Percentiles rank a stretch among this genome's conserved stretches.
Conservation (phyloP, 92 coral and sea anemone species). For the Plumapathes pennacea region DNA sequence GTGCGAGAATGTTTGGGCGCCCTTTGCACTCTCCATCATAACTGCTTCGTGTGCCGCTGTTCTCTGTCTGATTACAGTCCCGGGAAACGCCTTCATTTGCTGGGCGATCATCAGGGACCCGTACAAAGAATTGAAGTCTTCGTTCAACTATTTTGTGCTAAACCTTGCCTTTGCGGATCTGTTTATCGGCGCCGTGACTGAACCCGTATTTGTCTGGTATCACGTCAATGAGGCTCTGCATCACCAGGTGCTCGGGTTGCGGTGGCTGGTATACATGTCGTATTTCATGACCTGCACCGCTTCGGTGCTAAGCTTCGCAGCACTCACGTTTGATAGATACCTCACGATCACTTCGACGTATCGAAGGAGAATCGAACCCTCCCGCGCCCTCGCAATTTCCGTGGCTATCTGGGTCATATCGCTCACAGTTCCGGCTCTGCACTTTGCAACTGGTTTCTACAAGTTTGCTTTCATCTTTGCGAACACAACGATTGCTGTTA, state of each 20-base stretch:
- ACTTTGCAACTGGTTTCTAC: constrained; percentile 55
- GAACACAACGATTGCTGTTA: constrained; percentile 47
- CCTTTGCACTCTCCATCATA: constrained; percentile 58
- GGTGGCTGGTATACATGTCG: constrained; percentile 59
- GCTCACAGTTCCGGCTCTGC: constrained; percentile 25
- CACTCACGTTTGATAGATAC: constrained; percentile 72
- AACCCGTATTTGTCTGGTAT: constrained; percentile 66
- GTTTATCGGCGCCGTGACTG: constrained; percentile 58
- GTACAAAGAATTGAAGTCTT: constrained; percentile 54
- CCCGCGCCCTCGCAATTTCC: constrained; percentile 27
- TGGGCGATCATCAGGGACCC: constrained; percentile 70
- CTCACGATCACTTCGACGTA: constrained; percentile 61
- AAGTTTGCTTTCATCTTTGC: constrained; percentile 61
- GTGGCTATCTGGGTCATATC: constrained; percentile 52
- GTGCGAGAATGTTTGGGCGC: constrained; percentile 60
- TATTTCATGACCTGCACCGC: constrained; percentile 74
- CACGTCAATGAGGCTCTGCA: constrained; percentile 62
- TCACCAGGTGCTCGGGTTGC: constrained; percentile 17
- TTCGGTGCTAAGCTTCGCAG: constrained; percentile 68
- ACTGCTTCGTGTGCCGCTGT: constrained; percentile 66
- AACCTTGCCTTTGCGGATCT: constrained; percentile 73
- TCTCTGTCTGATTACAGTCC: constrained; percentile 59
- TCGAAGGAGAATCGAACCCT: constrained; percentile 31
- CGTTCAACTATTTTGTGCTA: constrained; percentile 70
- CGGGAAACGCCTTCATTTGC: constrained; percentile 75